Percentiles rank a stretch among this genome's conserved stretches.
Conservation (phyloP, 2,797 vertebrate species). For the Telmatherina bonti region DNA sequence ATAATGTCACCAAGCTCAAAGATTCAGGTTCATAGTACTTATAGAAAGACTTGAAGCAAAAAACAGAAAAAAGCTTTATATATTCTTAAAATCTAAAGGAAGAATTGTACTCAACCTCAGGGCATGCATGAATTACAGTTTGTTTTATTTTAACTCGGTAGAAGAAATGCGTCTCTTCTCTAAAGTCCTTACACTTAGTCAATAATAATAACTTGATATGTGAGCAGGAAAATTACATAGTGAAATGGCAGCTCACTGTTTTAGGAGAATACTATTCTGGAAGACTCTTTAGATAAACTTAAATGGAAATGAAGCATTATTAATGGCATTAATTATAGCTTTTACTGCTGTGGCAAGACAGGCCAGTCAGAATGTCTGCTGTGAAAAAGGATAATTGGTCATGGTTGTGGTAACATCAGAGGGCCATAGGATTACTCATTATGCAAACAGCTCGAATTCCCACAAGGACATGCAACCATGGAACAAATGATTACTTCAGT, state of each 20-base stretch:
- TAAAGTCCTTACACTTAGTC: background rate
- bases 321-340: constrained; percentile 32
- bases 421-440: background rate
- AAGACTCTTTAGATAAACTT: constrained; percentile 1
- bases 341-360: constrained; percentile 7
- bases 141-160: constrained; percentile 23
- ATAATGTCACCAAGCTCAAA: constrained; percentile 35
- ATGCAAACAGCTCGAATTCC: too few relatives aligned
- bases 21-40: constrained; percentile 37
- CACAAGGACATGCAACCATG: background rate
- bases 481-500: background rate
- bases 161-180: constrained; percentile 26
- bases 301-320: constrained; percentile 9
- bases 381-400: constrained; percentile 27
- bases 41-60: constrained; percentile 10
- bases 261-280: background rate
- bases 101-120: constrained; percentile 29
- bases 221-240: constrained; percentile 9
- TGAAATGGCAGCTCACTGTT: constrained; percentile 7
- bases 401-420: constrained; percentile 10
- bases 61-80: constrained; percentile 29
- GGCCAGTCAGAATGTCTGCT: constrained; percentile 14
- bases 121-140: constrained; percentile 34
- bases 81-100: constrained; percentile 35
- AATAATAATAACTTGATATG: background rate